These are phyloP conservation scores for Malurus alboscapulatus DNA, from an alignment of 2,113 vertebrate species.

Conservation along the genomic window DNA sequence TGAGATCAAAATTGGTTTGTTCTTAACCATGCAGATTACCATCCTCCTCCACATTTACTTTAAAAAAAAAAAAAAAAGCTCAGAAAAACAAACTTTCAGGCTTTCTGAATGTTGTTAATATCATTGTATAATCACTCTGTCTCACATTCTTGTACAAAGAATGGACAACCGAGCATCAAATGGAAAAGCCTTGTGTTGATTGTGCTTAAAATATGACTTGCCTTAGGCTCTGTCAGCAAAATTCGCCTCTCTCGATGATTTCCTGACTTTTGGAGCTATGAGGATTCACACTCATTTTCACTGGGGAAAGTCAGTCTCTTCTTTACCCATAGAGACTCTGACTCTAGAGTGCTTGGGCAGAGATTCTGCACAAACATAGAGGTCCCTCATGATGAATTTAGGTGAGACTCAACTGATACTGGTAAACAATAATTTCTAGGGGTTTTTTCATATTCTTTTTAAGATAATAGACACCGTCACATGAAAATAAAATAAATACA, in stretches of 20 bases:
- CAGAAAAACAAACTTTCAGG: not conserved
- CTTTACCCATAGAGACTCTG: not conserved
- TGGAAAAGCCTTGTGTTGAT: not conserved
- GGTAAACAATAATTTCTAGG: not conserved
- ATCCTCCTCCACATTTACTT: not conserved
- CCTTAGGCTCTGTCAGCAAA: constrained; percentile 30
- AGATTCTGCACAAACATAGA: not conserved
- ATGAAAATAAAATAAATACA: not conserved
- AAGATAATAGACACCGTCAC: not conserved
- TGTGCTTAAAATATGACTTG: not conserved
- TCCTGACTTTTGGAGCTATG: not conserved
- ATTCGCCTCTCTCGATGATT: not conserved
- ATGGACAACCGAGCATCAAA: not conserved
- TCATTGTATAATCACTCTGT: not conserved
- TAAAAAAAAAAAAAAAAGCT: not conserved
- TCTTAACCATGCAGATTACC: not conserved
- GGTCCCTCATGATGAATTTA: not conserved
- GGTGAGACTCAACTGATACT: not conserved
- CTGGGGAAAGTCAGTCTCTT: not conserved
- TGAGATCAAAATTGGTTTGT: not conserved
- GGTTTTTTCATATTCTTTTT: not conserved
- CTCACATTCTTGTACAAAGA: not conserved
- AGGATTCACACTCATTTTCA: not conserved
- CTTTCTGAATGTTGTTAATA: not conserved
- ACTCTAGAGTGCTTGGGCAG: not conserved